Conservation (phyloP, 2,113 vertebrate genomes). For the Brachyhypopomus occidentalis region DNA sequence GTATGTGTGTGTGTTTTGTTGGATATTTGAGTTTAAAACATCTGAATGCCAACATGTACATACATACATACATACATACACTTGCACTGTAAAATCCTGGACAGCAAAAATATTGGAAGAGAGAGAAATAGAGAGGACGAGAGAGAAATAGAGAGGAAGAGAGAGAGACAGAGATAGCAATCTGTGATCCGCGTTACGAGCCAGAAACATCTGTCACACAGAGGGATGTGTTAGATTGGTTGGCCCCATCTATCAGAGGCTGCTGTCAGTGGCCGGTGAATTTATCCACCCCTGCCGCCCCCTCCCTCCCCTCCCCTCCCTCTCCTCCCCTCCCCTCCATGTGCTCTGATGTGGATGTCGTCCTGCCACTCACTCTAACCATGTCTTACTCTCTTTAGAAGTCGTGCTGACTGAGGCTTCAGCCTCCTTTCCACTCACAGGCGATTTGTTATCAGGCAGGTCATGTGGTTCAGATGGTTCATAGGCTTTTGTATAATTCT, state of each 20-base stretch:
- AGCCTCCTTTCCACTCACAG: too few species aligned
- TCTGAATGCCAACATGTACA: too few species aligned
- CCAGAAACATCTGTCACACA: constrained; percentile 73
- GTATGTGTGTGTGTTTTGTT: not conserved
- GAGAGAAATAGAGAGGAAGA: constrained; percentile 18
- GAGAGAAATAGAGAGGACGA: not conserved
- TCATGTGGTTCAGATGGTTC: too few species aligned
- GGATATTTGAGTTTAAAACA: too few species aligned
- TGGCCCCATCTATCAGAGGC: constrained; percentile 67
- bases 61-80: not conserved
- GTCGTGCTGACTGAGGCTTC: too few species aligned
- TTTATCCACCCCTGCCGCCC: constrained; percentile 69
- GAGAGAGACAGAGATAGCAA: constrained; percentile 44
- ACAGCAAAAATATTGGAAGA: not conserved
- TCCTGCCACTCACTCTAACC: too few species aligned
- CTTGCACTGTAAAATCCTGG: too few species aligned
- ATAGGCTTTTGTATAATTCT: too few species aligned
- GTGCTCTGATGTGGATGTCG: too few species aligned
- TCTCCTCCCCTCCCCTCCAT: constrained; percentile 8
- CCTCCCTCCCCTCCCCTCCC: constrained; percentile 31
- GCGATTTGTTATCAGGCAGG: too few species aligned
- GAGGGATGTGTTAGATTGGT: constrained; percentile 71
- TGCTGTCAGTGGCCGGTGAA: constrained; percentile 67
- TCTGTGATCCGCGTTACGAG: constrained; percentile 65
- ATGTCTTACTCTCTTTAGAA: too few species aligned